Conservation (phyloP, 2,888 invertebrate genomes). For the Liopterus haemorrhoidalis region DNA sequence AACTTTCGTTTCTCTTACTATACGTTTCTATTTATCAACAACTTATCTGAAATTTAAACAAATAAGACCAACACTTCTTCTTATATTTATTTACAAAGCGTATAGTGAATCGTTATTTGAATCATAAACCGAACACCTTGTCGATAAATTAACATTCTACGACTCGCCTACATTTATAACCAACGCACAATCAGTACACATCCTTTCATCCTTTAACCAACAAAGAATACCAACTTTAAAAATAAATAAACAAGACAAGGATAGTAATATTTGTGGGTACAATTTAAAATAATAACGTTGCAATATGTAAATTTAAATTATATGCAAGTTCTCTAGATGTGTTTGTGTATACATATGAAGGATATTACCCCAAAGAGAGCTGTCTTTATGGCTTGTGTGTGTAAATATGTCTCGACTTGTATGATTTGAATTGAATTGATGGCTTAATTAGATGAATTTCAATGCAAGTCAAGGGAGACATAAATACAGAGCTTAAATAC, state of each 20-base stretch:
- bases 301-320: conserved; percentile 11
- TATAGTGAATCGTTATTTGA: background rate
- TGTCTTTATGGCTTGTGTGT: conserved; percentile 1
- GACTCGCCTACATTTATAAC: conserved; percentile 1
- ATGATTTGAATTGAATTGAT: conserved; percentile 8
- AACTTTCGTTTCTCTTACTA: too few relatives aligned
- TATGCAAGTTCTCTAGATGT: conserved; percentile 2
- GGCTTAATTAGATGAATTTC: conserved; percentile 12
- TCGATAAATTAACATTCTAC: conserved; percentile 4
- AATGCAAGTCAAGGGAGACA: too few relatives aligned
- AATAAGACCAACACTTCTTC: too few relatives aligned
- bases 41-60: too few relatives aligned
- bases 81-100: conserved; percentile 6
- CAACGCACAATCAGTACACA: conserved; percentile 6
- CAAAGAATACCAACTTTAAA: too few relatives aligned
- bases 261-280: too few relatives aligned
- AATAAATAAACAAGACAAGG: conserved; percentile 1
- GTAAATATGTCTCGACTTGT: background rate
- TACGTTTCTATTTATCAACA: too few relatives aligned
- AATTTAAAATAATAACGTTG: too few relatives aligned
- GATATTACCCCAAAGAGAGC: conserved; percentile 7
- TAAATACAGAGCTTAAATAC: too few relatives aligned
- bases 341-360: conserved; percentile 7
- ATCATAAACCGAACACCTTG: conserved; percentile 9
- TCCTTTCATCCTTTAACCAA: background rate